Evolutionary conservation across 1,140 invertebrate species (phyloP), one percentile per base, ranked within the genome.

Genomic region (Philotrypesis tridentata): DNA sequence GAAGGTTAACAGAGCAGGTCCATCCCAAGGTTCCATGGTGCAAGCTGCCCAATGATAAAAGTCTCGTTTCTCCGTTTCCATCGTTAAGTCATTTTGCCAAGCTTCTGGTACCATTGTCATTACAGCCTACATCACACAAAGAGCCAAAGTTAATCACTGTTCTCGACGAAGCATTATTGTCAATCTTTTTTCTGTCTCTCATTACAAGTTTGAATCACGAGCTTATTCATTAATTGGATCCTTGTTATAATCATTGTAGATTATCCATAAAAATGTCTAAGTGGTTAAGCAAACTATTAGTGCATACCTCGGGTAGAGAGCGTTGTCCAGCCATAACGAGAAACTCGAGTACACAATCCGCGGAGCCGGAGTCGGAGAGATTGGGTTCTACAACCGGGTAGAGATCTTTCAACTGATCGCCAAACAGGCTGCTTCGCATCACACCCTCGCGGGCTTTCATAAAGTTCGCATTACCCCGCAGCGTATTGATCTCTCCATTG

Each of bases 41-140:
- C 98, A 99, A 0, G 97, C 95, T 37, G 97, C 96, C 98, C 98
- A 99, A 82, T 97, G 95, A 90, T 99, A 99, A 89, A 98, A 99
- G 87, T 98, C 96, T 68, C 96, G 94, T 92, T 99, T 99, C 85
- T 98, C 96, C 70, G 95, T 93, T 7, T 95, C 93, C 98, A 99
- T 99, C 11, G 96, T 96, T 71, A 94, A 91, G 88, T 98, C 97
- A 89, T 99, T 99, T 90, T 99, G 98, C 98, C 99, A 99, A 7
- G 99, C 99, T 92, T 99, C 98, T 2, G 99, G 99, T 37, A 99
- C 98, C 98, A 99, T 99, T 0, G 97, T 99, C 97, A 99, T 98
- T 27, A 99, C 97, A 82, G 98, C 98, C 95, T 96, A 85, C 73
- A 29, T 85, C 78, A 75, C 11, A 85, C 85, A 70, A 80, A 37